Evolutionary conservation across 2,888 invertebrate species (phyloP), one percentile per base, ranked within the genome.

Genomic region (Nudaria mundana): DNA sequence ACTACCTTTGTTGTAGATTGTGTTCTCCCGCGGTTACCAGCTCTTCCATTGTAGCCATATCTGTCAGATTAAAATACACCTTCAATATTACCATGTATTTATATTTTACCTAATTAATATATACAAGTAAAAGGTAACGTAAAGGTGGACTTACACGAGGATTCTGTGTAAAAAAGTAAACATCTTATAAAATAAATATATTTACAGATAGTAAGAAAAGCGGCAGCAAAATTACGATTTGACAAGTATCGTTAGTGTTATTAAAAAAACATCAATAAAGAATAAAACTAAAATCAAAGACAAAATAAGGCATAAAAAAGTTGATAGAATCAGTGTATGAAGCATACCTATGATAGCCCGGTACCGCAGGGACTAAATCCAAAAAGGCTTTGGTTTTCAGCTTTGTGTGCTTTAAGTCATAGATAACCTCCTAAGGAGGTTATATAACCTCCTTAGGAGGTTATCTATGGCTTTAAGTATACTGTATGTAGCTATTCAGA

Each of bases 81-180:
- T 22, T 0, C 5, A 4, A 13, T 11, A 5, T 13, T 15, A 11
- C 5, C 20, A 20, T 20, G 5, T 8, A 20, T 5, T 7, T 20
- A 20, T 5, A 20, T 18, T 18, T 18, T 18, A 18, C 5, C 18
- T 18, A 18, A 18, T 4, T 5, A 20, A 5, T 3, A 5, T 20
- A 20, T 3, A 20, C 6, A 20, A 18, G 3, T 20, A 5, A 20
- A 26, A 1, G 23, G 15, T 22, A 33, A 15, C 7, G 10, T 35
- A 30, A 16, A 2, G n/a, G 14, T 28, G 11, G 1, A 40, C 40
- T 44, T 37, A 40, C 39, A 40, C 20, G 14, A 44, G 25, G 30
- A 37, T 39, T 30, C 31, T 40, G 30, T 40, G 37, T 30, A 44
- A 44, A 37, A 37, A 40, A 30, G 35, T 44, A 44, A 44, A 40